A percentile compares a stretch with the other conserved stretches of the same genome.
Evolutionary conservation across 1,140 invertebrate species (phyloP).

Genomic region (Hycleus cichorii): DNA sequence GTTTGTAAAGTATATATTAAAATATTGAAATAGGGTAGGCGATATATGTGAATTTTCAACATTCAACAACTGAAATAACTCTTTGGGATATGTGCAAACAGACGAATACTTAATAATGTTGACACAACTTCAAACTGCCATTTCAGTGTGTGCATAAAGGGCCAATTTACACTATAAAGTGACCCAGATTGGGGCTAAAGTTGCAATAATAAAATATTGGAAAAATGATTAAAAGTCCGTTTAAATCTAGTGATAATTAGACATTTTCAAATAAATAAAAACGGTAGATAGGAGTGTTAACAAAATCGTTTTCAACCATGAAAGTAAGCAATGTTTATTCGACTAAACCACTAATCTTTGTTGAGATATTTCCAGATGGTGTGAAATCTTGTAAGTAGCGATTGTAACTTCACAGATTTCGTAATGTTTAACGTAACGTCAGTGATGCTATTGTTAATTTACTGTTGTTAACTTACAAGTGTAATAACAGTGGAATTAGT

Average conservation of each 20-base stretch:
- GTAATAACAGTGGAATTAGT: too few relatives aligned
- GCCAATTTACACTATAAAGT: conserved; percentile 16
- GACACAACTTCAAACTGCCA: conserved; percentile 8
- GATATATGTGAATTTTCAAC: background rate
- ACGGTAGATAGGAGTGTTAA: background rate
- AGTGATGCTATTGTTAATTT: too few relatives aligned
- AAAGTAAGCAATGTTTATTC: conserved; percentile 7
- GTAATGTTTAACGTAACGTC: too few relatives aligned
- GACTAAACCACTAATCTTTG: too few relatives aligned
- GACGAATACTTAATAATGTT: conserved; percentile 12
- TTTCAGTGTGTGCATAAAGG: conserved; percentile 4
- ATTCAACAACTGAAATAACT: conserved; percentile 7
- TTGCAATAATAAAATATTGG: conserved; percentile 4
- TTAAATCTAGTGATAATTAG: background rate
- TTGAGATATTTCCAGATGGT: conserved; percentile 5
- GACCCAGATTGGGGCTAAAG: conserved; percentile 1
- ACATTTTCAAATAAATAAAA: too few relatives aligned
- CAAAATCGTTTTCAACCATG: conserved; percentile 1
- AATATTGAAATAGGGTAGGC: background rate
- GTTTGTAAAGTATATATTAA: background rate
- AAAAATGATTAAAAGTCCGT: background rate
- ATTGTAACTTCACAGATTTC: too few relatives aligned
- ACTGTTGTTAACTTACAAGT: too few relatives aligned
- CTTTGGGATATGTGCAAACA: conserved; percentile 4
- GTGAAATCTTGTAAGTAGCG: background rate